phyloP scores from a whole-genome alignment of 2,113 vertebrate species.

The Procapra przewalskii region DNA sequence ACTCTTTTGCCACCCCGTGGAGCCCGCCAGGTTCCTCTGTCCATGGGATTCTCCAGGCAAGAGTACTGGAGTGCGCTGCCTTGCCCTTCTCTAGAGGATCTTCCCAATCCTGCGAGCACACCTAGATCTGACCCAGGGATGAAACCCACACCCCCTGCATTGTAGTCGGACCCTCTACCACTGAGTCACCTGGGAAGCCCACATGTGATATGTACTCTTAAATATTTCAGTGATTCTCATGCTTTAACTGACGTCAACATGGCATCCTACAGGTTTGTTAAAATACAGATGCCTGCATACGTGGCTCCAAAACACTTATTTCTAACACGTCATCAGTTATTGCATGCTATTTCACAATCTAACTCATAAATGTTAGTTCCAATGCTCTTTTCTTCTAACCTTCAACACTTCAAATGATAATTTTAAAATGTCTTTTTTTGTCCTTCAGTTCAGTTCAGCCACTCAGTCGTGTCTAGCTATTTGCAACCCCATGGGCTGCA shows the following conservation, averaged over 20 bases:
- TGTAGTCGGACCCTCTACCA: background rate
- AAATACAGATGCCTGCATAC: background rate
- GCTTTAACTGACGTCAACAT: background rate
- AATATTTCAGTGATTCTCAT: background rate
- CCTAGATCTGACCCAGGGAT: background rate
- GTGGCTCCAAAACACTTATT: background rate
- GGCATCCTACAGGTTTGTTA: background rate
- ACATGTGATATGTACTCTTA: fast-evolving
- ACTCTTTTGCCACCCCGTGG: background rate
- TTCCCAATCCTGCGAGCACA: background rate
- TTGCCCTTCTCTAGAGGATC: background rate
- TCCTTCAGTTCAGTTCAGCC: background rate
- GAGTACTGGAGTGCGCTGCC: background rate
- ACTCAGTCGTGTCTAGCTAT: background rate
- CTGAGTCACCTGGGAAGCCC: background rate
- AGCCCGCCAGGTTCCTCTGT: fast-evolving
- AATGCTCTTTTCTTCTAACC: background rate
- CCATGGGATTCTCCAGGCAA: background rate
- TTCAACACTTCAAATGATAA: background rate
- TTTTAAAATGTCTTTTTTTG: background rate
- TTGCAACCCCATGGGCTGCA: background rate
- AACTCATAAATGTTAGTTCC: background rate
- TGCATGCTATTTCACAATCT: background rate
- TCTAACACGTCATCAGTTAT: background rate
- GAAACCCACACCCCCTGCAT: background rate